These are phyloP conservation scores for Pachypeltis micranthus DNA, from an alignment of 1,140 invertebrate genomes.

Conservation along the genomic window DNA sequence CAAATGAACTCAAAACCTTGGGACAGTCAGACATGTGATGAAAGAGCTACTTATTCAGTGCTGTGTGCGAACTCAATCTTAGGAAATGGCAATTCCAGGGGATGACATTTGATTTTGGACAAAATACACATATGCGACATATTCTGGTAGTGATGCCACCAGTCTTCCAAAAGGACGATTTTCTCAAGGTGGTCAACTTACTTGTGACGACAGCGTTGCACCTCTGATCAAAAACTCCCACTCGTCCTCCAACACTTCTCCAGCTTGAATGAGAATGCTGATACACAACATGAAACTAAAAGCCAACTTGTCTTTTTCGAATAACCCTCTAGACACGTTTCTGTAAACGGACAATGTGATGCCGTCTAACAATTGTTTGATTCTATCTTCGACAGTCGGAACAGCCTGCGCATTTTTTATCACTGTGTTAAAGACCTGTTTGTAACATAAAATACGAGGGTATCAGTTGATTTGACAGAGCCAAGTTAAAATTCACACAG, in stretches of 20 bases:
- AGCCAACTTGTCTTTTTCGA: slow-evolving; percentile 83
- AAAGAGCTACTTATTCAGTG: too few relatives aligned
- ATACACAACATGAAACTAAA: slow-evolving; percentile 73
- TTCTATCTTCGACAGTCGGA: slow-evolving; percentile 45
- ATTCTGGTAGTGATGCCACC: too few relatives aligned
- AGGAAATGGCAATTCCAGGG: too few relatives aligned
- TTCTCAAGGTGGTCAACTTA: too few relatives aligned
- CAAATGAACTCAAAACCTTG: too few relatives aligned
- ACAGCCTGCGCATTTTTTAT: slow-evolving; percentile 57
- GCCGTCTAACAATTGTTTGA: slow-evolving; percentile 54
- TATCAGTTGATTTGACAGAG: too few relatives aligned
- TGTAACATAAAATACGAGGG: background rate
- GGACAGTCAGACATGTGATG: too few relatives aligned
- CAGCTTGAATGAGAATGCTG: slow-evolving; percentile 53
- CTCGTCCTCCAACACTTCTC: slow-evolving; percentile 41
- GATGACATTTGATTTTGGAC: too few relatives aligned
- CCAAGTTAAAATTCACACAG: too few relatives aligned
- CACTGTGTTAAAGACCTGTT: slow-evolving; percentile 60
- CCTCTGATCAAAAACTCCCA: slow-evolving; percentile 67
- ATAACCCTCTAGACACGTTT: slow-evolving; percentile 76
- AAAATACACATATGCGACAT: too few relatives aligned
- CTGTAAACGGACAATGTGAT: slow-evolving; percentile 73
- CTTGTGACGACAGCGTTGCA: slow-evolving; percentile 32
- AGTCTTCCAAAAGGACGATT: too few relatives aligned
- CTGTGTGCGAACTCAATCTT: too few relatives aligned